Conservation (phyloP, 2,113 vertebrate genomes). For the Oreocharis arfaki region DNA sequence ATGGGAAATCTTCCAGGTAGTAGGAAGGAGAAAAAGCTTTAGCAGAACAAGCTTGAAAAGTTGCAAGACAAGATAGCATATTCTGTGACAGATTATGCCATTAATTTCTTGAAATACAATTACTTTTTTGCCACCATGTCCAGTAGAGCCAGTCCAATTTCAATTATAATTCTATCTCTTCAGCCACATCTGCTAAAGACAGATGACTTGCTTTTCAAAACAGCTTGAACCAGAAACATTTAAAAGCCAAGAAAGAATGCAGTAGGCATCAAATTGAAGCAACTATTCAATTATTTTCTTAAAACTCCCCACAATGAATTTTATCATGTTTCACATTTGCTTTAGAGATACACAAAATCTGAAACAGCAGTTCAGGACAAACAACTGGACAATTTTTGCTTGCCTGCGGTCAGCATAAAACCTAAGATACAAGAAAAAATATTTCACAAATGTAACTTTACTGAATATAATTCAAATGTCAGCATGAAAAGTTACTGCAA, state of each 20-base stretch:
- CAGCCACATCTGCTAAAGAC: background rate
- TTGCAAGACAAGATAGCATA: background rate
- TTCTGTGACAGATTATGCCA: background rate
- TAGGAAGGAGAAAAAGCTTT: background rate
- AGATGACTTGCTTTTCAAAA: background rate
- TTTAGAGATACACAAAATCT: background rate
- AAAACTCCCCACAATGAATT: background rate
- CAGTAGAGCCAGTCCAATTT: background rate
- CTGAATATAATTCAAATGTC: background rate
- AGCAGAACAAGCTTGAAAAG: background rate
- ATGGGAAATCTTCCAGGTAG: background rate
- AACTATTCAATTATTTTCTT: background rate
- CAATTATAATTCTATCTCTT: background rate
- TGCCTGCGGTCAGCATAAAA: background rate
- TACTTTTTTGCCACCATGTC: background rate
- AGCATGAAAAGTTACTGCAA: background rate
- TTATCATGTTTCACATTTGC: background rate
- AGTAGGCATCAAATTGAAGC: background rate
- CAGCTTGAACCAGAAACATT: background rate
- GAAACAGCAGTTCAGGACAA: background rate
- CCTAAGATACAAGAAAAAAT: background rate
- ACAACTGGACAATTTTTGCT: background rate
- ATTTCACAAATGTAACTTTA: background rate
- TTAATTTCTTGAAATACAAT: background rate
- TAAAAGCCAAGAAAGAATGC: background rate